Evolutionary conservation across 2,113 vertebrate genomes (phyloP), one percentile per base, ranked within the genome.

Genomic region (Microtus oregoni): DNA sequence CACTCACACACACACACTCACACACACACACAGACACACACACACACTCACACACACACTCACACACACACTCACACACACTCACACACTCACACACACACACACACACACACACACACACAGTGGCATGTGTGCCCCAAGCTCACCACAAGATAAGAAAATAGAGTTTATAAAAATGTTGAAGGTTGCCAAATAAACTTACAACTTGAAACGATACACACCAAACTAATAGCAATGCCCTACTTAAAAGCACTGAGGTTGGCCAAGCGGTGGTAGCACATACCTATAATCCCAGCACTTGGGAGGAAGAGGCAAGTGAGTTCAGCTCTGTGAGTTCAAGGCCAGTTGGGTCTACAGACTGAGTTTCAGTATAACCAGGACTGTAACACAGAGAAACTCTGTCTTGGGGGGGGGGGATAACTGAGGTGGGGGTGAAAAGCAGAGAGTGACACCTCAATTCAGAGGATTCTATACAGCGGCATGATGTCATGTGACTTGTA

Each of bases 101-200:
- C 41, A 44, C 11, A 77, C 24, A 28, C 8, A 15, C 41, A 44
- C 5, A 77, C 24, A 30, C 41, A 44, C 5, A 77, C 24, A 30
- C 9, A 15, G 6, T 47, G 44, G 72, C 20, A 41, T 7, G 41
- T 30, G 41, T 47, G 26, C 14, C 76, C 28, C 3, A 7, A 78
- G 14, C 7, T 32, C 28, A 50, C 47, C 44, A 50, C 76, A 78
- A 77, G 26, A 50, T 77, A 77, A 44, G n/a, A 26, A 76, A 47
- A 78, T 50, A 50, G 19, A 32, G 15, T 32, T 76, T 47, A 4
- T 50, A 50, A 30, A 78, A 78, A 44, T 13, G 4, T 50, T 50
- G 91, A 97, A 86, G 38, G 7, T 76, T 76, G 13, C 32, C 76
- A 58, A 86, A n/a, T 55, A 35, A 89, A 79, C 88, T 20, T 61